Percentiles rank a stretch among this genome's conserved stretches.
Evolutionary conservation across 2,888 invertebrate species (phyloP).

Genomic region (Conchocele bisecta): DNA sequence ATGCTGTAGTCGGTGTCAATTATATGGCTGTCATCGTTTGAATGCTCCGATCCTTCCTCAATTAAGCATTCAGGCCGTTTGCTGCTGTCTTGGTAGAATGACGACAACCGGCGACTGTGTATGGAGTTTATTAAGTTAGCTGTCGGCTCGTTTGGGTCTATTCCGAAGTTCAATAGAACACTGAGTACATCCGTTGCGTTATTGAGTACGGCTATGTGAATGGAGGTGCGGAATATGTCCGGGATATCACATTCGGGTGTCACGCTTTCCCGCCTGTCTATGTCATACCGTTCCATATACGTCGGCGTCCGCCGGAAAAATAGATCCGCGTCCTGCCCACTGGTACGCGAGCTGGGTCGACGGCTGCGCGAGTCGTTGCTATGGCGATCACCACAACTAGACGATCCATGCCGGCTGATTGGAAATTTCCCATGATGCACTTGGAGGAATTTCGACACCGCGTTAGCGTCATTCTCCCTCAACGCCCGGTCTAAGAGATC

Average conservation of each 20-base stretch:
- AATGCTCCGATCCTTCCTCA: slow-evolving; percentile 41
- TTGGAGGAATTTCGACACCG: slow-evolving; percentile 84
- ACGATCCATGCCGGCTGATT: slow-evolving; percentile 26
- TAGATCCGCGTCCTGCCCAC: slow-evolving; percentile 76
- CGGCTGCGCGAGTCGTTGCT: slow-evolving; percentile 64
- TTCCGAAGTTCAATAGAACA: slow-evolving; percentile 85
- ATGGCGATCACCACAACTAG: slow-evolving; percentile 19
- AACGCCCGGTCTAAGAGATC: slow-evolving; percentile 85
- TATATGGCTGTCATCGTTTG: background rate
- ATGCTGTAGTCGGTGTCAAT: background rate
- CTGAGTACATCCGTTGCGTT: slow-evolving; percentile 85
- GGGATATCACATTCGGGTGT: slow-evolving; percentile 81
- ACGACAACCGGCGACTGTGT: slow-evolving; percentile 37
- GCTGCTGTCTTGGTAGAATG: slow-evolving; percentile 35
- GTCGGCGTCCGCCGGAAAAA: slow-evolving; percentile 81
- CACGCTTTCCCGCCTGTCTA: slow-evolving; percentile 77
- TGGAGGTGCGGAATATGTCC: slow-evolving; percentile 84
- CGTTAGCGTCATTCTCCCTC: slow-evolving; percentile 84
- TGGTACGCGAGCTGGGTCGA: slow-evolving; percentile 69
- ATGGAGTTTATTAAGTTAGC: slow-evolving; percentile 50
- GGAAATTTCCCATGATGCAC: slow-evolving; percentile 84
- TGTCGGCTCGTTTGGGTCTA: slow-evolving; percentile 86
- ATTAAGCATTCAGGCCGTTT: slow-evolving; percentile 46
- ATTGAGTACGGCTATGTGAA: slow-evolving; percentile 86
- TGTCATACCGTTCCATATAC: slow-evolving; percentile 77